A percentile compares a stretch with the other conserved stretches of the same genome.
Conservation (phyloP, 2,888 invertebrate genomes). For the Hipparchia semele region DNA sequence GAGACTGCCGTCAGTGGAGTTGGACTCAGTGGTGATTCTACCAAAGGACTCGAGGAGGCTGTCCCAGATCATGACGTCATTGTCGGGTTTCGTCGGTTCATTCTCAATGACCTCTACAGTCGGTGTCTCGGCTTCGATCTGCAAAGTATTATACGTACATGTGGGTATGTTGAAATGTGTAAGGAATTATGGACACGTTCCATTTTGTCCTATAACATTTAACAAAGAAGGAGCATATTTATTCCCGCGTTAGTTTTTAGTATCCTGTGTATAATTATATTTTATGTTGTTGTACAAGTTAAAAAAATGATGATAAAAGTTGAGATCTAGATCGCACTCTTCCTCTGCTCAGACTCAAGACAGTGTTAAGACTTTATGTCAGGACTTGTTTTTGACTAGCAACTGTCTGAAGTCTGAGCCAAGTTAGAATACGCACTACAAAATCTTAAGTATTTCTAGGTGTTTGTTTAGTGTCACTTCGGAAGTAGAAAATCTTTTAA, state of each 20-base stretch:
- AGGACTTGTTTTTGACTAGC: too few species aligned
- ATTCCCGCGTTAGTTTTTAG: constrained; percentile 14
- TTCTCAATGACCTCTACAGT: constrained; percentile 49
- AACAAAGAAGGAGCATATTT: constrained; percentile 18
- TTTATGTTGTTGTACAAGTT: too few species aligned
- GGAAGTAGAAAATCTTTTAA: too few species aligned
- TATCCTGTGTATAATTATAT: constrained; percentile 2
- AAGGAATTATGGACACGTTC: neutral
- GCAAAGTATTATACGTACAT: constrained; percentile 38
- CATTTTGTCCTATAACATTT: neutral
- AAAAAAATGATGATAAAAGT: neutral
- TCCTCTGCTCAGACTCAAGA: too few species aligned
- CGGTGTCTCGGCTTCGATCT: constrained; percentile 57
- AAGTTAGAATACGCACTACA: too few species aligned
- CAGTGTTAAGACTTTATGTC: too few species aligned
- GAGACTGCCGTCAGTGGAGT: constrained; percentile 69
- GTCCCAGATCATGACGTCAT: constrained; percentile 73
- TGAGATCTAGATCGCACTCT: too few species aligned
- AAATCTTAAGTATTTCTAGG: too few species aligned
- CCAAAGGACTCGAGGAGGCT: constrained; percentile 75
- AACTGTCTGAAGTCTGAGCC: too few species aligned
- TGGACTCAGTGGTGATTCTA: constrained; percentile 73
- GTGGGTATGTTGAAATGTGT: neutral
- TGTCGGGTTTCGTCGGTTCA: constrained; percentile 46
- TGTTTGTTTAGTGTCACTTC: too few species aligned